Percentiles rank a stretch among this genome's conserved stretches.
phyloP scores from a whole-genome alignment of 1,140 invertebrate species.

The Brachionus manjavacas region DNA sequence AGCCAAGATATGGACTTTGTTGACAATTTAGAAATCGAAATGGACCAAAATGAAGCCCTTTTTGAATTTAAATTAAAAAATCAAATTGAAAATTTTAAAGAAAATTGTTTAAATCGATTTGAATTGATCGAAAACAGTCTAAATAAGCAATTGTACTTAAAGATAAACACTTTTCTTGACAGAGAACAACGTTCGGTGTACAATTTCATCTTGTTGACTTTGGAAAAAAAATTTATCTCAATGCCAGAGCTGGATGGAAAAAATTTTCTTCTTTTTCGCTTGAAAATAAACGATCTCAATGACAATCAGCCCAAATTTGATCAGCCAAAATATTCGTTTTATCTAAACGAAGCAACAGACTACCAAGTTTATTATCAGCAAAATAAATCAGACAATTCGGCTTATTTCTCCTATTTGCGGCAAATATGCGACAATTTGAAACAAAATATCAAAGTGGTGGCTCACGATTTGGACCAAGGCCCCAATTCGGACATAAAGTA shows the following conservation, averaged over 20 bases:
- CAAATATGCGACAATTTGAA: neutral
- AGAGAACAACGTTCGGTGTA: slow-evolving; percentile 21
- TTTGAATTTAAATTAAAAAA: neutral
- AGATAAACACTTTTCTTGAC: slow-evolving; percentile 13
- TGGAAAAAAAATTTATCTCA: neutral
- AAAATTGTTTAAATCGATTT: slow-evolving; percentile 20
- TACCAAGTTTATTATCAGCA: neutral
- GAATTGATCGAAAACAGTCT: slow-evolving; percentile 8
- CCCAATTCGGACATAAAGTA: neutral
- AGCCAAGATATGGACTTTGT: neutral
- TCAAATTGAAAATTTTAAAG: neutral
- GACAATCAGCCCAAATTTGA: slow-evolving; percentile 28
- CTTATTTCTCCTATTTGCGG: neutral
- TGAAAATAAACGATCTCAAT: slow-evolving; percentile 17
- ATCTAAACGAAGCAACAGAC: neutral
- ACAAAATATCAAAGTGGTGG: neutral
- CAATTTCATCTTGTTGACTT: slow-evolving; percentile 7
- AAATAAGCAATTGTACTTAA: neutral
- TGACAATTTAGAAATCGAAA: neutral
- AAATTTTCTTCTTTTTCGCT: slow-evolving; percentile 11
- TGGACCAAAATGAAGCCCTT: neutral
- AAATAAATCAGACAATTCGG: neutral
- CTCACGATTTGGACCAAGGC: neutral
- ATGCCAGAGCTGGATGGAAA: neutral
- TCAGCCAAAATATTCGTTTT: slow-evolving; percentile 2